phyloP scores from a whole-genome alignment of 1,140 invertebrate species.

The Drosophila chauvacae region DNA sequence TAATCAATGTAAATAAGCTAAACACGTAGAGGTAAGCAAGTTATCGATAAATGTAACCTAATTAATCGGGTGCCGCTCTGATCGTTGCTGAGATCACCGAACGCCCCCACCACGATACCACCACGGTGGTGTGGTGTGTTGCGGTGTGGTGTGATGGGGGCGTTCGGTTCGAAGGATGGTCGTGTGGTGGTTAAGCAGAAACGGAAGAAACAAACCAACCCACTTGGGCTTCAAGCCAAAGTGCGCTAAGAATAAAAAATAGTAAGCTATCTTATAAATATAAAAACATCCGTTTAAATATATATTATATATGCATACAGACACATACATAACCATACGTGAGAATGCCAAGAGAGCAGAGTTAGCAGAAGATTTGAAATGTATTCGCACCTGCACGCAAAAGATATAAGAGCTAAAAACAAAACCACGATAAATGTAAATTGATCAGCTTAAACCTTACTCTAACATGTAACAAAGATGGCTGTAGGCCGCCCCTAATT shows the following conservation, averaged over 20 bases:
- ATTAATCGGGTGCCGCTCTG: background rate
- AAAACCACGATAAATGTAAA: constrained; percentile 31
- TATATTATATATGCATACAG: constrained; percentile 43
- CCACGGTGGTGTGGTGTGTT: background rate
- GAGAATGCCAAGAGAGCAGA: constrained; percentile 38
- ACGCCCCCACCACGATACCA: constrained; percentile 22
- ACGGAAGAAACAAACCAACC: constrained; percentile 26
- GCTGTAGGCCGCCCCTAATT: constrained; percentile 23
- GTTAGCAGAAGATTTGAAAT: constrained; percentile 41
- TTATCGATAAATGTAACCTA: constrained; percentile 39
- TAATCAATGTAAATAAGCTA: constrained; percentile 60
- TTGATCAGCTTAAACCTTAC: constrained; percentile 34
- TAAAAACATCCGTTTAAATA: constrained; percentile 25
- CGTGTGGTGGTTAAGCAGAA: constrained; percentile 12
- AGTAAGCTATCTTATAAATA: constrained; percentile 44
- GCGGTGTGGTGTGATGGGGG: constrained; percentile 17
- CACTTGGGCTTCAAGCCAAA: constrained; percentile 71
- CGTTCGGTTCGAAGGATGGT: constrained; percentile 24
- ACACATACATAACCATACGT: constrained; percentile 12
- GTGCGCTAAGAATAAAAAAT: constrained; percentile 50
- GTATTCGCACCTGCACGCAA: constrained; percentile 50
- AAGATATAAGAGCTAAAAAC: constrained; percentile 19
- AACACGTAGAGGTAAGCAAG: constrained; percentile 36
- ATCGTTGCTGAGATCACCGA: constrained; percentile 24
- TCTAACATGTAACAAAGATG: constrained; percentile 18